Evolutionary conservation across 2,888 invertebrate genomes (phyloP).

Genomic region (Mycogona germanica): DNA sequence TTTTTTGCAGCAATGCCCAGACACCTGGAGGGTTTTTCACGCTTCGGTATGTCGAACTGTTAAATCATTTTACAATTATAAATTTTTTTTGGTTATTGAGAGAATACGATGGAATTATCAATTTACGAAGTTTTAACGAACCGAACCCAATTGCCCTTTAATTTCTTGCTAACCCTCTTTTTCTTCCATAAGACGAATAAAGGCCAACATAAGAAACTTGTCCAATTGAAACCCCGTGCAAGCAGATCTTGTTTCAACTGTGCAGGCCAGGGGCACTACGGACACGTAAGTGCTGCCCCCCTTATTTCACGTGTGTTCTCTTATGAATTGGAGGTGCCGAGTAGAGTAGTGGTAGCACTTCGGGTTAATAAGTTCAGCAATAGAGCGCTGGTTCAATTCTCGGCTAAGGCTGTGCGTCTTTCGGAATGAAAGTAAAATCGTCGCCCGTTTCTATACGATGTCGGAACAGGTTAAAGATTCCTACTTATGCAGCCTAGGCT

Average conservation of each 20-base stretch:
- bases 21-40: conserved; percentile 2
- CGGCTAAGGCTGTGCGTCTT: too few relatives aligned
- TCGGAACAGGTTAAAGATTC: too few relatives aligned
- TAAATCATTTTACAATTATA: too few relatives aligned
- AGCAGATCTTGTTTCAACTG: conserved; percentile 1
- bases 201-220: neutral
- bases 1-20: conserved; percentile 6
- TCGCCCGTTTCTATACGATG: too few relatives aligned
- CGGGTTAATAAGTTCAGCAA: neutral
- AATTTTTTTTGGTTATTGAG: neutral
- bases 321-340: too few relatives aligned
- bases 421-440: too few relatives aligned
- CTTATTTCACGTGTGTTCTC: too few relatives aligned
- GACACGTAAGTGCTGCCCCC: conserved; percentile 10
- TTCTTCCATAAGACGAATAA: too few relatives aligned
- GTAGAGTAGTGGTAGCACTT: neutral
- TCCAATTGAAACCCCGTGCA: neutral
- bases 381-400: too few relatives aligned
- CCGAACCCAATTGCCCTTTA: too few relatives aligned
- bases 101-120: neutral
- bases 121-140: neutral
- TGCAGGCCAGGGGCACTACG: conserved; percentile 4
- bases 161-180: too few relatives aligned
- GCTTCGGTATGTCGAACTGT: neutral
- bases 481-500: too few relatives aligned